Percentiles rank a stretch among this genome's conserved stretches.
Evolutionary conservation across 2,888 invertebrate genomes (phyloP).

Genomic region (Diploptera punctata): DNA sequence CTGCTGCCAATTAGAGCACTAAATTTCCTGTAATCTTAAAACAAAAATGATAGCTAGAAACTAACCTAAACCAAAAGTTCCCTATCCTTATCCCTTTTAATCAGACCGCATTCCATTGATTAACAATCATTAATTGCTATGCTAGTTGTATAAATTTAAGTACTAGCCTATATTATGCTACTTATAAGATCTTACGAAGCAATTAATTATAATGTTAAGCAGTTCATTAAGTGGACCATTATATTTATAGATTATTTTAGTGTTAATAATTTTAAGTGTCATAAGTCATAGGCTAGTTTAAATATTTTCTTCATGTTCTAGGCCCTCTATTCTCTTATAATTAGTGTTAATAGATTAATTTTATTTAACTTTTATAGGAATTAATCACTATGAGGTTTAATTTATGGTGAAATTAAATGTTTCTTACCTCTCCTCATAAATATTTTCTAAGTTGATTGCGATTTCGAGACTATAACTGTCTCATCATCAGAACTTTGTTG

Average conservation of each 20-base stretch:
- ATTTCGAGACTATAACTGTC: no score
- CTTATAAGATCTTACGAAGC: slow-evolving; percentile 17
- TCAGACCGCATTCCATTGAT: slow-evolving; percentile 16
- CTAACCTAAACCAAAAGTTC: slow-evolving; percentile 23
- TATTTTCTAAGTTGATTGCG: no score
- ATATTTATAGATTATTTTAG: not conserved
- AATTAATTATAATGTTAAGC: slow-evolving; percentile 10
- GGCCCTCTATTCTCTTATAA: not conserved
- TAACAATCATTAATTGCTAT: slow-evolving; percentile 23
- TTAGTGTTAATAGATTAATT: no score
- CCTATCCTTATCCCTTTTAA: not conserved
- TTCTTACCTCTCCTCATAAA: no score
- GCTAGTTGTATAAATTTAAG: slow-evolving; percentile 32
- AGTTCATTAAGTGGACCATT: slow-evolving; percentile 7
- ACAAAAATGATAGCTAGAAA: slow-evolving; percentile 24
- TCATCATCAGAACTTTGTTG: no score
- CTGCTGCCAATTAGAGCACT: slow-evolving; percentile 46
- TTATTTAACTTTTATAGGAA: no score
- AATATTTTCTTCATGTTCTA: not conserved
- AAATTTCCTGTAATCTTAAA: slow-evolving; percentile 29
- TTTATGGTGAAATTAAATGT: no score
- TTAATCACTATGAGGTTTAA: no score
- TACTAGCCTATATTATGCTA: slow-evolving; percentile 24
- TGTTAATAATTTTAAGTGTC: slow-evolving; percentile 11
- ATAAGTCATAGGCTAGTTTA: slow-evolving; percentile 16